These are phyloP conservation scores for Apotomis betuletana DNA, from an alignment of 2,888 invertebrate species.

Conservation along the genomic window DNA sequence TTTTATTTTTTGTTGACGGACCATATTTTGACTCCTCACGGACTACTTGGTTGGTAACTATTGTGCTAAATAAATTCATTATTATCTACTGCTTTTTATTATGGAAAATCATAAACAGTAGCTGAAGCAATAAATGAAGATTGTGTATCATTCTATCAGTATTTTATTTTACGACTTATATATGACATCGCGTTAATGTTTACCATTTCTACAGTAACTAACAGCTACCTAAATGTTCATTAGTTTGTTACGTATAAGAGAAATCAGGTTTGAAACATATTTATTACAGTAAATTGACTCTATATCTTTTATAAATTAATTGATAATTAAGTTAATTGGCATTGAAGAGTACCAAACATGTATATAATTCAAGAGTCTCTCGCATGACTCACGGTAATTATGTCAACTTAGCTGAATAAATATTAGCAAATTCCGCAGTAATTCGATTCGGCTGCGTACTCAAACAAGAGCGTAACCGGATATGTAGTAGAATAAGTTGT, in stretches of 20 bases:
- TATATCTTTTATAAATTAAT: background rate
- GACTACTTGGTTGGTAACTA: too few relatives aligned
- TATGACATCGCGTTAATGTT: too few relatives aligned
- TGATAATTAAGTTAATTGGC: slow-evolving; percentile 12
- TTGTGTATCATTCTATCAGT: too few relatives aligned
- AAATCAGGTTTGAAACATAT: background rate
- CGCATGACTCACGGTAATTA: slow-evolving; percentile 29
- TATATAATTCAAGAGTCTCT: background rate
- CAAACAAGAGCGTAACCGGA: background rate
- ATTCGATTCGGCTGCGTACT: slow-evolving; percentile 13
- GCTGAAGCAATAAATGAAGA: too few relatives aligned
- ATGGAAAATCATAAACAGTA: too few relatives aligned
- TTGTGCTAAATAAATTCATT: too few relatives aligned
- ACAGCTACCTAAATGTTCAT: background rate
- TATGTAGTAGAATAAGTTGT: background rate
- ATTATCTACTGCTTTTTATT: too few relatives aligned
- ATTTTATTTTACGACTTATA: too few relatives aligned
- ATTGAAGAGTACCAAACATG: slow-evolving; percentile 11
- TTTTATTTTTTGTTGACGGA: too few relatives aligned
- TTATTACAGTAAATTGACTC: too few relatives aligned
- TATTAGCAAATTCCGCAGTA: slow-evolving; percentile 33
- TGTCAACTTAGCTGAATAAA: slow-evolving; percentile 28
- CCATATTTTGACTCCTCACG: too few relatives aligned
- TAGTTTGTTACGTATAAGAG: background rate
- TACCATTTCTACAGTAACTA: background rate